Evolutionary conservation across 2,113 vertebrate species (phyloP), one percentile per base, ranked within the genome.

Genomic region (Epinephelus lanceolatus): DNA sequence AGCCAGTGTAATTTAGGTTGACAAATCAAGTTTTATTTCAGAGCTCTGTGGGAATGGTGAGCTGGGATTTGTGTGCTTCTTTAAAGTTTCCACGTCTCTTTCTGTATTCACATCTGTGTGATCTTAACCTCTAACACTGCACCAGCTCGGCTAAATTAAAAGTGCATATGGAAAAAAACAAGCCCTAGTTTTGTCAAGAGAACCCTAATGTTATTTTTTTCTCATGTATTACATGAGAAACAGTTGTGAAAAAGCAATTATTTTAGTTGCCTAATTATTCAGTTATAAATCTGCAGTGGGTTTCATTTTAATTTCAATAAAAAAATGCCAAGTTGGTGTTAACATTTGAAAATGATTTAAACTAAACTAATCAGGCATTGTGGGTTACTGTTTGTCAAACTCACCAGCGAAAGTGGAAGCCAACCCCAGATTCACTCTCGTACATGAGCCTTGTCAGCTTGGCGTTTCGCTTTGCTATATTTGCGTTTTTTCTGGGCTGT

Each of bases 11-110:
- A 90, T 87, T 85, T 74, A 83, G 71, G 78, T 76, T 67, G 72
- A 77, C 67, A 73, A 86, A 92, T 91, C 65, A 74, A 78, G 63
- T 88, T 91, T 76, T 76, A 59, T 86, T 84, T 81, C 71, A 73
- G 66, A 25, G 40, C 12, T 79, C 74, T 56, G 71, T 66, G 63
- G 63, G 52, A 86, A 87, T 12, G 17, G 19, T 77, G 42, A 19
- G 51, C 71, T 40, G 62, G 30, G 56, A 66, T 84, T 71, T 84
- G 30, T 21, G 51, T 60, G 66, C 73, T 30, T 63, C 71, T n/a
- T 76, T 45, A 55, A 53, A 45, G 15, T 71, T 68, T 27, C 15
- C 63, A 75, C 23, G 4, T 78, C 11, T 84, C 40, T 76, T 7
- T 71, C 47, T 56, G 25, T 9, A 5, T 45, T 59, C 30, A 76